phyloP scores from a whole-genome alignment of 1,140 invertebrate genomes.

The Diploscapter pachys region DNA sequence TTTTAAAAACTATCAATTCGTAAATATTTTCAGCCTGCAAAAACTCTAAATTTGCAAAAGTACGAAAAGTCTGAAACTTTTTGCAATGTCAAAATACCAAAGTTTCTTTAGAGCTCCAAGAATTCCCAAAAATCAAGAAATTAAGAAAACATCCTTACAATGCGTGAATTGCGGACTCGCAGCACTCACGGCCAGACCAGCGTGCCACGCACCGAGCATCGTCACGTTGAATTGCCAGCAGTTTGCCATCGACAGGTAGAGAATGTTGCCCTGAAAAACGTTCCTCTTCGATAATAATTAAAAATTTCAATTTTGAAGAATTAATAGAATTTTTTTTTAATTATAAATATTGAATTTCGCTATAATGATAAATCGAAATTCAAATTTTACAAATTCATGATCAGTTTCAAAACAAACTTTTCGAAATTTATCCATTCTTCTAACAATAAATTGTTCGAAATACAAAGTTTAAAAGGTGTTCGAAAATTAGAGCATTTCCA shows the following conservation, averaged over 20 bases:
- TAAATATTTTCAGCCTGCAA: no score
- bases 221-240: slow-evolving; percentile 16
- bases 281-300: not conserved
- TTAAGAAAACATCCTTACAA: slow-evolving; percentile 3
- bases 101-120: no score
- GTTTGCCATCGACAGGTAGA: slow-evolving; percentile 7
- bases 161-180: slow-evolving; percentile 17
- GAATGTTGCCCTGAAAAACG: slow-evolving; percentile 22
- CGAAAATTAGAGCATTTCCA: not conserved
- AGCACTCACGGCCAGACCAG: slow-evolving; percentile 16
- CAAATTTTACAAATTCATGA: not conserved
- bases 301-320: not conserved
- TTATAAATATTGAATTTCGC: not conserved
- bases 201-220: slow-evolving; percentile 21
- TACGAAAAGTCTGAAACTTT: not conserved
- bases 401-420: no score
- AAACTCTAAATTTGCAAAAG: not conserved
- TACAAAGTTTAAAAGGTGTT: no score
- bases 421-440: no score
- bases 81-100: not conserved
- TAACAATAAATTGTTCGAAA: no score
- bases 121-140: no score
- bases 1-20: no score
- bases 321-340: not conserved
- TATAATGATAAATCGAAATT: not conserved